A percentile compares a stretch with the other conserved stretches of the same genome.
These are phyloP conservation scores for Ranitomeya variabilis DNA, from an alignment of 2,113 vertebrate genomes.

Conservation along the genomic window DNA sequence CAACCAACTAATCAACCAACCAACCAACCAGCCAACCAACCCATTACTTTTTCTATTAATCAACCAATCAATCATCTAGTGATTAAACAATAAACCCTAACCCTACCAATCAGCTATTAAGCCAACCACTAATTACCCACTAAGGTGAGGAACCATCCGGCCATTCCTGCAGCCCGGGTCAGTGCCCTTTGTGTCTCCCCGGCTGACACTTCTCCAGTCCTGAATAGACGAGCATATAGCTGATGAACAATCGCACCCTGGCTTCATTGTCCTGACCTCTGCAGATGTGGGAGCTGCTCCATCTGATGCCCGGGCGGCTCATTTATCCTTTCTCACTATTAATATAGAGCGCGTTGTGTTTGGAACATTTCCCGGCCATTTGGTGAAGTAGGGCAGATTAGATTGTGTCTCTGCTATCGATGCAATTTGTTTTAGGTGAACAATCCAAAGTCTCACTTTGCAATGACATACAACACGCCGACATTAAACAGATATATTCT, in stretches of 20 bases:
- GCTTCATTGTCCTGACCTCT: not conserved
- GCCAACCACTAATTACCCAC: not conserved
- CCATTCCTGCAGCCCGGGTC: too few species aligned
- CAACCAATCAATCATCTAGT: too few species aligned
- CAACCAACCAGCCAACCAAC: not conserved
- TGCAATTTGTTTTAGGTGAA: conserved; percentile 51
- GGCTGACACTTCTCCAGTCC: too few species aligned
- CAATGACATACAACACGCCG: conserved; percentile 45
- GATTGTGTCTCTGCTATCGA: not conserved
- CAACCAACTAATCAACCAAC: not conserved
- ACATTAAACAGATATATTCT: conserved; percentile 1
- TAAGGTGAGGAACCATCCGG: not conserved
- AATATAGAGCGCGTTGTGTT: conserved; percentile 1
- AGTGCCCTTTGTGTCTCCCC: too few species aligned
- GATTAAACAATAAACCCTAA: too few species aligned
- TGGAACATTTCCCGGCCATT: not conserved
- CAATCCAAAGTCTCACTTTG: conserved; percentile 51
- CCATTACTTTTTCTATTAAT: too few species aligned
- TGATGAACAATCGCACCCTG: too few species aligned
- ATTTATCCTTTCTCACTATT: not conserved
- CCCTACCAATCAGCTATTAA: not conserved
- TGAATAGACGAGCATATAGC: too few species aligned
- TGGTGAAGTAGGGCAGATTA: conserved; percentile 26
- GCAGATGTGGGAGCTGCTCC: not conserved
- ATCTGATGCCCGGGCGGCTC: not conserved